Evolutionary conservation across 35 echinoderm and acorn worm genomes (phyloP).

Genomic region (Lytechinus pictus): DNA sequence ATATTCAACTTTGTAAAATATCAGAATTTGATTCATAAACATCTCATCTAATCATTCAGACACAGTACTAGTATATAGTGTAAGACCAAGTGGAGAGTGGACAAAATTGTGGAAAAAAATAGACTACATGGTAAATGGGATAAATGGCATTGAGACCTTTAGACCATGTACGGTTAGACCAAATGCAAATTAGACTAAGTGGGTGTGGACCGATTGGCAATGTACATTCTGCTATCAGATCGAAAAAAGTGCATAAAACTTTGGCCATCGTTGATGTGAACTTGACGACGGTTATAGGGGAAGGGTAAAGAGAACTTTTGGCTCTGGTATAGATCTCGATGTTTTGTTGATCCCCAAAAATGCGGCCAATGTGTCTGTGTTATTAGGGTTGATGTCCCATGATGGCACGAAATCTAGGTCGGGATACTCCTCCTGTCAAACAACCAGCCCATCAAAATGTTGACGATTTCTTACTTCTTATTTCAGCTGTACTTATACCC

Average conservation of each 20-base stretch:
- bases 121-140: no score
- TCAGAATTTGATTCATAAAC: no score
- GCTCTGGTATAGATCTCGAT: neutral
- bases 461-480: neutral
- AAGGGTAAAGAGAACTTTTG: constrained; percentile 9
- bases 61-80: no score
- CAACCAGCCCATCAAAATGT: neutral
- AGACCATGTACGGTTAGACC: no score
- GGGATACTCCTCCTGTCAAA: constrained; percentile 20
- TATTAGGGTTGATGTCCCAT: neutral
- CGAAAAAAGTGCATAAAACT: neutral
- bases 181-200: no score
- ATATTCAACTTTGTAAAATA: no score
- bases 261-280: neutral
- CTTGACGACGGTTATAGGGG: neutral
- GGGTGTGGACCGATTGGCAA: no score
- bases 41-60: no score
- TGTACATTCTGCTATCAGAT: neutral
- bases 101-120: no score
- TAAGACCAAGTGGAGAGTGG: no score
- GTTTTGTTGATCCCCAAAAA: constrained; percentile 42
- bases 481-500: neutral
- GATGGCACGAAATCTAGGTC: constrained; percentile 11
- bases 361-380: constrained; percentile 46
- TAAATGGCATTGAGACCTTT: no score